Base-by-base conservation (phyloP, 2,113 vertebrate genomes). In the Oreocharis arfaki region DNA sequence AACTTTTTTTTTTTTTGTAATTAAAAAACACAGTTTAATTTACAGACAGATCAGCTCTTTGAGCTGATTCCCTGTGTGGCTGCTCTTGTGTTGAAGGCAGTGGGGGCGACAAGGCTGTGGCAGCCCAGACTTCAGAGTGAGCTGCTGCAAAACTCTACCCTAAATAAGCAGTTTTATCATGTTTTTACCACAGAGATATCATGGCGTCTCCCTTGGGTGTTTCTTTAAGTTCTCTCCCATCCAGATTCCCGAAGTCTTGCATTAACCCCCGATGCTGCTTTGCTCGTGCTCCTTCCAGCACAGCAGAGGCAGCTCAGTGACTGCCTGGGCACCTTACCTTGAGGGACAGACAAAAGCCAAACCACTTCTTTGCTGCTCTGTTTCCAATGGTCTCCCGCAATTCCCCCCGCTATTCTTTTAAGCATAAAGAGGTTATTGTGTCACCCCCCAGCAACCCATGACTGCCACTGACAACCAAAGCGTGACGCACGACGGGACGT, bases 341-440 rank as follows among this genome's bases (percentile, higher is more conserved):
- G 52, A 84, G 57, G 74, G 70, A 64, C 49, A 56, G 49, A 87
- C 81, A 91, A 87, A 95, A 85, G 69, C 92, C 69, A 70, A 35
- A 52, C 28, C 53, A 10, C 42, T 87, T 82, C 90, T 87, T 75
- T 2, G 6, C 78, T 3, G 7, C n/a, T 59, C 1, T 0, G 9
- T 42, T 89, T 63, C 65, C 77, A 94, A 13, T 3, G 65, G 74
- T 81, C 74, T 91, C 81, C 78, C 0, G 2, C 65, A 46, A 89
- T 76, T 49, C 74, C 42, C 30, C 50, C 16, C 0, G 1, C 75
- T 90, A 71, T 87, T 94, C 87, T 95, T 55, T 44, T 44, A 57
- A 50, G 52, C 82, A 91, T 84, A 94, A 97, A 91, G 93, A 82
- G 42, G 61, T 89, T 75, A 84, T 93, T 91, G 92, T 95, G 87